Evolutionary conservation across 2,113 vertebrate genomes (phyloP), one percentile per base, ranked within the genome.

Genomic region (Opisthocomus hoazin): DNA sequence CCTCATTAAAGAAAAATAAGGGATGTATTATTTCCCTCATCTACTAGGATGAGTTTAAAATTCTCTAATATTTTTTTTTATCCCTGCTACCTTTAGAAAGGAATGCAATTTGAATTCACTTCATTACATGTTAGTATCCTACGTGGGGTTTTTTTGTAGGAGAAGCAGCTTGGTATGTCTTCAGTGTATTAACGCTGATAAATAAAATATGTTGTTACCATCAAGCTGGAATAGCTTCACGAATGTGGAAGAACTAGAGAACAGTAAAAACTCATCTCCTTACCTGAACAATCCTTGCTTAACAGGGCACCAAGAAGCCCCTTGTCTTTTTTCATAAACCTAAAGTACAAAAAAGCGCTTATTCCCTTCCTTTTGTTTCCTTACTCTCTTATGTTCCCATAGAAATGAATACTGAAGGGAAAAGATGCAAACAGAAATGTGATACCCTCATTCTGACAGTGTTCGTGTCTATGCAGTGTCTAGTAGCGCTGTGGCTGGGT

Each of bases 121-220:
- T 50, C 14, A 19, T 83, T 81, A 51, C 21, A 4, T 70, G 22
- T 70, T 68, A 70, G 27, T 41, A 36, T 74, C 36, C 29, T 81
- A 1, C 5, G 1, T 50, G 39, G 39, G 6, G 0, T 0, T n/a
- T 71, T 82, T 75, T 63, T 41, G 24, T 73, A 34, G 27, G 11
- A 85, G 73, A 65, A 88, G 29, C 54, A 81, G 23, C 36, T 76
- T 83, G 36, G 3, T 71, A 32, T 43, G 37, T 75, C 46, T 80
- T 21, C 34, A 64, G 37, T 57, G 6, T 87, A 24, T 84, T 86
- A 71, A 58, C 0, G 4, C 20, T 84, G 71, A 61, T 89, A 78
- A 83, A 81, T 87, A 79, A 81, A 91, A 69, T 11, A 43, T 74
- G 6, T 7, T 56, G 29, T 84, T 82, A 32, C 19, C 3, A 0